phyloP scores from a whole-genome alignment of 1,140 invertebrate species.

The Acyrthosiphon pisum region DNA sequence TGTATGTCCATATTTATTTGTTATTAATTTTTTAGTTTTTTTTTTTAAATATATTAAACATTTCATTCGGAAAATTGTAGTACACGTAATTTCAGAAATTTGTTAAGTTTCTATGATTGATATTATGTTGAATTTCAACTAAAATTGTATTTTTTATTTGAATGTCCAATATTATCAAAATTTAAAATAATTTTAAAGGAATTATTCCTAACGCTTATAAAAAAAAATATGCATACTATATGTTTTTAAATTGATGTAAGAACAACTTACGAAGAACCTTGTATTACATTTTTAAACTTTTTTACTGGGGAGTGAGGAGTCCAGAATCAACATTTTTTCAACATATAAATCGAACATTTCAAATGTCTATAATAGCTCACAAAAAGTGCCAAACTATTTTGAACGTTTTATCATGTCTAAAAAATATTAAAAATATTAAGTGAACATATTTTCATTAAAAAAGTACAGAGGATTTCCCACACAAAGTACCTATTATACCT shows the following conservation, averaged over 20 bases:
- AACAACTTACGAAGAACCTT: not conserved
- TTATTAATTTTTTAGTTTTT: no score
- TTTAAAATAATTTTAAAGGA: no score
- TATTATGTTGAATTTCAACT: not conserved
- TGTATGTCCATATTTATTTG: no score
- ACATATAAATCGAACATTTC: not conserved
- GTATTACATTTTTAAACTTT: no score
- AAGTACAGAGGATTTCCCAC: no score
- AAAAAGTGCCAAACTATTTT: no score
- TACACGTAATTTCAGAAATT: not conserved
- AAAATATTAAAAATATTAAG: no score
- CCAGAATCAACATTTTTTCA: not conserved
- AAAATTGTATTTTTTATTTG: not conserved
- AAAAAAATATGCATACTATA: not conserved
- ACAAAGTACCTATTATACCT: no score
- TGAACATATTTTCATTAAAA: no score
- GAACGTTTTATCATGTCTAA: no score
- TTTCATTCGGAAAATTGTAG: not conserved
- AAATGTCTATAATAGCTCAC: not conserved
- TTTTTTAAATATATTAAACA: not conserved
- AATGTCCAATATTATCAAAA: not conserved
- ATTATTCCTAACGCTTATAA: not conserved
- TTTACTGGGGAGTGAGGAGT: not conserved
- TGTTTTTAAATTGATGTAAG: not conserved
- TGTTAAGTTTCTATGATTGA: not conserved